Base-by-base conservation (phyloP, 2,797 vertebrate species). In the Notoglanidium macrostoma region DNA sequence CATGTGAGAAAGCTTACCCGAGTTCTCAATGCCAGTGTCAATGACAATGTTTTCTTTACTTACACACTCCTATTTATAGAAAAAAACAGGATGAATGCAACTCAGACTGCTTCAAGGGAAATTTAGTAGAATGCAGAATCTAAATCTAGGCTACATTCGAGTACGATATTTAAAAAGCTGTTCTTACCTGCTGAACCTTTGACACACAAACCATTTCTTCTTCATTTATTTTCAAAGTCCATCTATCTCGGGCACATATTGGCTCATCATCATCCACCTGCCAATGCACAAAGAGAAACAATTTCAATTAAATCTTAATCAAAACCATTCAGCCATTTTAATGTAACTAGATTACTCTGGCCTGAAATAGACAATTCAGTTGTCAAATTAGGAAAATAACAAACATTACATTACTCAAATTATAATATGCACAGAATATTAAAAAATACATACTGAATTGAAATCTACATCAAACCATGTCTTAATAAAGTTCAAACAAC, bases 251-350 rank as follows among this genome's bases (percentile, higher is more conserved):
- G 84, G 73, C 78, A 8, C 79, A 70, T 29, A 90, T 63, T 3
- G 86, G 86, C 82, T 92, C 90, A 78, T 89, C 89, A 63, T 90
- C 89, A 59, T 90, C 94, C 83, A 96, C 92, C 96, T 96, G 91
- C 84, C 89, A 46, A 92, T 23, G 68, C 63, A 82, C 6, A 88
- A 51, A 80, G 14, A 76, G 0, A 84, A 54, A 86, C 0, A 35
- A 3, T 61, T 44, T 44, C 0, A 1, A 40, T 8, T 51, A 7
- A 51, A 54, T 29, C 54, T 23, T 23, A 57, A 57, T 23, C 9
- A 23, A 57, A 57, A 57, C 35, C 11, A 57, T 12, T 17, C 51
- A 54, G 6, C n/a, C n/a, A 29, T 57, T 15, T 51, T 54, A 54
- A 29, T 51, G 6, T 32, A 32, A 78, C 19, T 32, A 11, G 29